Evolutionary conservation across 2,888 invertebrate species (phyloP).

Genomic region (Colostygia pectinataria): DNA sequence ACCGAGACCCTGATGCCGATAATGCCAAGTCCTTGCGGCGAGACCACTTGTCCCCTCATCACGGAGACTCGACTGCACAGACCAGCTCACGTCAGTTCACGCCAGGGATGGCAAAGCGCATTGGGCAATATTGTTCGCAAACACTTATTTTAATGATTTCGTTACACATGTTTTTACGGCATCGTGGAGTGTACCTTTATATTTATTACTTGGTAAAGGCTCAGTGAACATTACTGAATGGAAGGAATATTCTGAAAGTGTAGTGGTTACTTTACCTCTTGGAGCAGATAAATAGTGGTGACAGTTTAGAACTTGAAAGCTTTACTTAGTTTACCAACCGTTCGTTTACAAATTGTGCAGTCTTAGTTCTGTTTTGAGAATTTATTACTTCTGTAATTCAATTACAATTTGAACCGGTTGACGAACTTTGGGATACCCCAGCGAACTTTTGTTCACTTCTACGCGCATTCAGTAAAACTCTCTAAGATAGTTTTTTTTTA

Average conservation of each 20-base stretch:
- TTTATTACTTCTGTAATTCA: slow-evolving; percentile 4
- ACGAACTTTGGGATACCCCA: too few relatives aligned
- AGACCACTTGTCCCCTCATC: slow-evolving; percentile 98
- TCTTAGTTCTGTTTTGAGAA: background rate
- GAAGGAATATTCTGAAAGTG: too few relatives aligned
- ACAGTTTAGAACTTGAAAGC: background rate
- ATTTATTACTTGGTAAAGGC: too few relatives aligned
- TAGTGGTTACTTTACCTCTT: too few relatives aligned
- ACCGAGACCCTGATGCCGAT: slow-evolving; percentile 98
- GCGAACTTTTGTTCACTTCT: too few relatives aligned
- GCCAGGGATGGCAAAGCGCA: slow-evolving; percentile 49
- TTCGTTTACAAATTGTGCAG: background rate
- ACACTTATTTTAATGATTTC: background rate
- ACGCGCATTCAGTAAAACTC: too few relatives aligned
- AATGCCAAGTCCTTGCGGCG: slow-evolving; percentile 96
- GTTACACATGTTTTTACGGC: background rate
- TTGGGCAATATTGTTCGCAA: slow-evolving; percentile 52
- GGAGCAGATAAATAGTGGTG: too few relatives aligned
- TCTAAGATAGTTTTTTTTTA: too few relatives aligned
- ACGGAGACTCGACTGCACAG: slow-evolving; percentile 97
- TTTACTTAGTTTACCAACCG: background rate
- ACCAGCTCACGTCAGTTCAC: slow-evolving; percentile 63
- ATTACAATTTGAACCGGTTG: too few relatives aligned
- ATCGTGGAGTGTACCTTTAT: background rate
- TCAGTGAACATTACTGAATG: too few relatives aligned